A percentile compares a stretch with the other conserved stretches of the same genome.
Evolutionary conservation across 53 echinoderm and acorn worm species (phyloP).

Genomic region (Holothuria scabra): DNA sequence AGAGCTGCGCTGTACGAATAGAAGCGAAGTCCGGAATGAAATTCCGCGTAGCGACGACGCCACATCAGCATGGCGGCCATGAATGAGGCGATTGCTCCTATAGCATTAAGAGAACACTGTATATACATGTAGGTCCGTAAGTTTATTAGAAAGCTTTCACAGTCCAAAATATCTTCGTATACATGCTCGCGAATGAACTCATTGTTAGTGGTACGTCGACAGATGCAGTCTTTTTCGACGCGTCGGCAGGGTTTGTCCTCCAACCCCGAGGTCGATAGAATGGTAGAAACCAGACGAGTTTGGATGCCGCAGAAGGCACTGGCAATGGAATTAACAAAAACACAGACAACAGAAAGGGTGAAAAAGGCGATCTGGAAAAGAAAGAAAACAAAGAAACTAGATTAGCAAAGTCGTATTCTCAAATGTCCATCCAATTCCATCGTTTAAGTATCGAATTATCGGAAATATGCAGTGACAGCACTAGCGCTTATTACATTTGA

Average conservation of each 20-base stretch:
- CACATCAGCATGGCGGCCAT: conserved; percentile 93
- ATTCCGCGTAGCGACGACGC: conserved; percentile 92
- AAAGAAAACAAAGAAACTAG: background rate
- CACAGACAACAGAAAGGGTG: conserved; percentile 83
- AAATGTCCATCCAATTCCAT: no score
- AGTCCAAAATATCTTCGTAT: conserved; percentile 80
- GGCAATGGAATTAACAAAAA: conserved; percentile 93
- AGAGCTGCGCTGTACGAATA: conserved; percentile 97
- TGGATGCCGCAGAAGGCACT: conserved; percentile 99
- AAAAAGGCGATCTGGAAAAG: conserved; percentile 83
- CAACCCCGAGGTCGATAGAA: conserved; percentile 19
- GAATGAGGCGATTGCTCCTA: conserved; percentile 90
- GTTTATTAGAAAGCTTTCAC: conserved; percentile 82
- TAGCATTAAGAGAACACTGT: conserved; percentile 92
- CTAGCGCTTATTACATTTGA: no score
- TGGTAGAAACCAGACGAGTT: conserved; percentile 68
- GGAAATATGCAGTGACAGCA: no score
- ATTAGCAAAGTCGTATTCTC: no score
- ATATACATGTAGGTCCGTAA: conserved; percentile 92
- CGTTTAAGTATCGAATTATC: no score
- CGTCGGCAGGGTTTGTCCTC: conserved; percentile 55
- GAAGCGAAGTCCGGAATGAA: conserved; percentile 94
- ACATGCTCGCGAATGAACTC: conserved; percentile 75
- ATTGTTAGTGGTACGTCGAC: conserved; percentile 61
- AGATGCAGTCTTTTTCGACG: conserved; percentile 56